Evolutionary conservation across 2,797 vertebrate genomes (phyloP).

Genomic region (Pterois miles): DNA sequence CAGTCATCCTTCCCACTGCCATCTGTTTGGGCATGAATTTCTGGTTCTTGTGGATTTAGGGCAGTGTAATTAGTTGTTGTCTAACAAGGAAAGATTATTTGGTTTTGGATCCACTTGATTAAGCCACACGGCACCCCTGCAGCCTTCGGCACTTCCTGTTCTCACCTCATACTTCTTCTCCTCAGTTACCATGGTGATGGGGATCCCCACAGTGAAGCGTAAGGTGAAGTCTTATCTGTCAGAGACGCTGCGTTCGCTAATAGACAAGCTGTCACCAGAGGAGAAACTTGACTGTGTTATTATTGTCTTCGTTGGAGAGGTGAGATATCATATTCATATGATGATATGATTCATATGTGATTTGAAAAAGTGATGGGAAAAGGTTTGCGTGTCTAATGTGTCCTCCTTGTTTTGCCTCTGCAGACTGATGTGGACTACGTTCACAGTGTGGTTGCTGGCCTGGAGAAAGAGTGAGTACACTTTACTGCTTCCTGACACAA

Average conservation of each 20-base stretch:
- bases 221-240: conserved; percentile 98
- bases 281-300: conserved; percentile 98
- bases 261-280: conserved; percentile 95
- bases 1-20: conserved; percentile 42
- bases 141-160: not conserved
- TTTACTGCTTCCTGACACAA: not conserved
- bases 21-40: conserved; percentile 51
- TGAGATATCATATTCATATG: conserved; percentile 74
- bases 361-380: not conserved
- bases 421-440: conserved; percentile 95
- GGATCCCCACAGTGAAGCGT: conserved; percentile 97
- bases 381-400: conserved; percentile 6
- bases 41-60: conserved; percentile 13
- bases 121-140: not conserved
- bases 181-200: conserved; percentile 99
- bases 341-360: not conserved
- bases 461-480: conserved; percentile 94
- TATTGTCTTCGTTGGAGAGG: conserved; percentile 98
- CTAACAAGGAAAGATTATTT: conserved; percentile 14
- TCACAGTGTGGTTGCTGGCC: conserved; percentile 88
- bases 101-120: conserved; percentile 16
- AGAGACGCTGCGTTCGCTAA: conserved; percentile 96
- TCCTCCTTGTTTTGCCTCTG: conserved; percentile 12
- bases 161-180: conserved; percentile 51
- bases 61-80: conserved; percentile 21